Conservation (phyloP, 2,888 invertebrate genomes). For the Agriopis leucophaearia region DNA sequence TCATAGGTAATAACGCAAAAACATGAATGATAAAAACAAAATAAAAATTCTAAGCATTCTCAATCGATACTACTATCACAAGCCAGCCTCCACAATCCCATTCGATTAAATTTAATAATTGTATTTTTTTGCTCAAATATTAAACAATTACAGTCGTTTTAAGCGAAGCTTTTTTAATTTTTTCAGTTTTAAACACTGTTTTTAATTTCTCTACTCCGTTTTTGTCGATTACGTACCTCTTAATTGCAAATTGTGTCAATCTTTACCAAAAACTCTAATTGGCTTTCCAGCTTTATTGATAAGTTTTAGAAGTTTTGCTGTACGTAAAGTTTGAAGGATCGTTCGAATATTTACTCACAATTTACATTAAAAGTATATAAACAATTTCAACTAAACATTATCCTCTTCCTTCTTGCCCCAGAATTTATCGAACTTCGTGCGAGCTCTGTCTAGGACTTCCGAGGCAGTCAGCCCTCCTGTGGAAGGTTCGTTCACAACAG, state of each 20-base stretch:
- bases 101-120: conserved; percentile 71
- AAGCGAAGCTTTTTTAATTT: conserved; percentile 78
- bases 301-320: neutral
- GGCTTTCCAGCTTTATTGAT: neutral
- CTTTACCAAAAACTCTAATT: conserved; percentile 7
- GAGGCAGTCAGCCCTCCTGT: conserved; percentile 87
- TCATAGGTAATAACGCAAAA: conserved; percentile 29
- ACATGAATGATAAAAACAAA: conserved; percentile 43
- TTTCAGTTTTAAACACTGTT: conserved; percentile 67
- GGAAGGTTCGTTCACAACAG: conserved; percentile 78
- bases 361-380: conserved; percentile 56
- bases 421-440: conserved; percentile 94
- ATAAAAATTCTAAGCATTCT: conserved; percentile 53
- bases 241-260: conserved; percentile 54
- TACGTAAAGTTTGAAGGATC: conserved; percentile 7
- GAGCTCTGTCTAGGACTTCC: conserved; percentile 93
- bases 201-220: conserved; percentile 63
- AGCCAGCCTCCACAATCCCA: conserved; percentile 83
- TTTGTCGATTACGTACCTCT: conserved; percentile 37
- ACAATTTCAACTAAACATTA: conserved; percentile 73
- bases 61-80: conserved; percentile 75
- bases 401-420: conserved; percentile 91
- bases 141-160: conserved; percentile 71
- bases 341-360: conserved; percentile 52
- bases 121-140: conserved; percentile 51